phyloP scores from a whole-genome alignment of 2,888 invertebrate genomes.

The Xestia c-nigrum region DNA sequence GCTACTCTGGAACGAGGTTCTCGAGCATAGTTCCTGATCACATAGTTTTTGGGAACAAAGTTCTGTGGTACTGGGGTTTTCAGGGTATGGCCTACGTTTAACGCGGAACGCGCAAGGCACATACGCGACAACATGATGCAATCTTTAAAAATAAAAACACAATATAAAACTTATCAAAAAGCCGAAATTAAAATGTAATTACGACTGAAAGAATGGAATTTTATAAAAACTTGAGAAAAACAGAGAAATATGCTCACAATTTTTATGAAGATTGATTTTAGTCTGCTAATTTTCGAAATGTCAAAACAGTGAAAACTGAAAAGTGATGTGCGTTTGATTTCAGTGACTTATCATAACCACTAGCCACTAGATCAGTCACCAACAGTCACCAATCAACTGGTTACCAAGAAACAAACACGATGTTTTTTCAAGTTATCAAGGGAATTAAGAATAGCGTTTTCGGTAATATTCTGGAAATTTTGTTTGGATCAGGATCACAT shows the following conservation, averaged over 20 bases:
- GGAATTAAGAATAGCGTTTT: too few species aligned
- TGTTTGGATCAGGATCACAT: too few species aligned
- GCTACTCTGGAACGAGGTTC: conserved; percentile 85
- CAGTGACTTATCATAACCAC: conserved; percentile 17
- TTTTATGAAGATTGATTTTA: conserved; percentile 30
- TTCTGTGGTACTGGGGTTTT: conserved; percentile 85
- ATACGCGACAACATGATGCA: conserved; percentile 89
- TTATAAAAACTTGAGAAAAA: neutral
- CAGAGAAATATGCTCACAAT: conserved; percentile 33
- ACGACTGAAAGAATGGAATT: neutral
- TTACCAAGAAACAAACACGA: conserved; percentile 7
- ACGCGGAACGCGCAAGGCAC: conserved; percentile 81
- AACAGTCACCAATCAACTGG: neutral
- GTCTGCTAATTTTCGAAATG: conserved; percentile 37
- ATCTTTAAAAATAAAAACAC: conserved; percentile 63
- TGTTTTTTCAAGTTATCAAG: too few species aligned
- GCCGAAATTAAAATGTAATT: neutral
- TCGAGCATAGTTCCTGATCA: conserved; percentile 90
- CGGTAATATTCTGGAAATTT: too few species aligned
- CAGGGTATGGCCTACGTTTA: conserved; percentile 80
- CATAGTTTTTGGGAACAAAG: conserved; percentile 85
- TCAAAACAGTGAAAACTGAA: conserved; percentile 32
- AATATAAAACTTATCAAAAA: neutral
- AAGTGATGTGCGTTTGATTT: conserved; percentile 33
- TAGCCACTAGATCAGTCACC: conserved; percentile 1